Percentiles rank a stretch among this genome's conserved stretches.
phyloP scores from a whole-genome alignment of 2,113 vertebrate genomes.

The Neomonachus schauinslandi region DNA sequence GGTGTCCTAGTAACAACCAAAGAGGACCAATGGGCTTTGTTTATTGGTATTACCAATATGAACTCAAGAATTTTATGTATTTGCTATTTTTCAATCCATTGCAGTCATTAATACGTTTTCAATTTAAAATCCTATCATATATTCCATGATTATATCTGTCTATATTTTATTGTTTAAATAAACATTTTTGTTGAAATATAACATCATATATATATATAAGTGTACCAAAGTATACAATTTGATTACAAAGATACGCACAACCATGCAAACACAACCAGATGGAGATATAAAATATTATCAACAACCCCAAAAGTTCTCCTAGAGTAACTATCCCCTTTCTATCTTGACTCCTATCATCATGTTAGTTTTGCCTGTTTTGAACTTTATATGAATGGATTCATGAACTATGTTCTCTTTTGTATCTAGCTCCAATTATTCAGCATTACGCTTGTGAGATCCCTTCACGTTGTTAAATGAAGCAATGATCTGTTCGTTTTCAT shows the following conservation, averaged over 20 bases:
- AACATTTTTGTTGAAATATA: constrained; percentile 3
- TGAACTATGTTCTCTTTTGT: background rate
- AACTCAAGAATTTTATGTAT: background rate
- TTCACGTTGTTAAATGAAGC: background rate
- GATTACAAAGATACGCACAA: background rate
- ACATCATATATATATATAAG: background rate
- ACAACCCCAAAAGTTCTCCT: background rate
- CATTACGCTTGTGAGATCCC: background rate
- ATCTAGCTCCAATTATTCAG: background rate
- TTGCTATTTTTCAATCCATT: background rate
- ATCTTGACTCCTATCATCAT: background rate
- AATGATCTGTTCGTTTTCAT: background rate
- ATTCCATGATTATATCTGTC: background rate
- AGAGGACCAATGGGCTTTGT: background rate
- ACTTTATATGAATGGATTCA: background rate
- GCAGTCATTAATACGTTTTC: background rate
- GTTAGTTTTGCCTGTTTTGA: background rate
- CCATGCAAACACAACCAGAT: background rate
- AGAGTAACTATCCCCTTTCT: background rate
- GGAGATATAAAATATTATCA: background rate
- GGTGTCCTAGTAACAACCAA: background rate
- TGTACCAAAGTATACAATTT: background rate
- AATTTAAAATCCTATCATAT: background rate
- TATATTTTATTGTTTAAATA: background rate
- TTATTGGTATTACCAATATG: background rate